Evolutionary conservation across 2,797 vertebrate species (phyloP).

Genomic region (Cygnus olor): DNA sequence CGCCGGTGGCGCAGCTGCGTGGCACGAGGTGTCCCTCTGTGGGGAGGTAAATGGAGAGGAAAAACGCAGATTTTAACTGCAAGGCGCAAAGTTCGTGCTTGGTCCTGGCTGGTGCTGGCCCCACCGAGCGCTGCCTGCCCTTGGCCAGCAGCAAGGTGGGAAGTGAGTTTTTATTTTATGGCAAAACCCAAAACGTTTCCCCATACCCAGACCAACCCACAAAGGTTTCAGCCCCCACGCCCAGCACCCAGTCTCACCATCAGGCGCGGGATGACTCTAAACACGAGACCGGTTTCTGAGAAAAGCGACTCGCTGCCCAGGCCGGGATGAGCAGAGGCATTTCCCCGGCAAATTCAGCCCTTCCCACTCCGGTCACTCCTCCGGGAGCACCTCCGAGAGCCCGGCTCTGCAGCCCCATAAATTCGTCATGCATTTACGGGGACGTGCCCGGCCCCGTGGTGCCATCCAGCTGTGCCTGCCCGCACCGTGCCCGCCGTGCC

Average conservation of each 20-base stretch:
- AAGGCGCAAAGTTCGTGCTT: background rate
- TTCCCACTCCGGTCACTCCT: background rate
- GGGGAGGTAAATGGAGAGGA: background rate
- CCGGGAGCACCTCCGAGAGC: background rate
- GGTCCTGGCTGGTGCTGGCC: background rate
- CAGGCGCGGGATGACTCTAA: background rate
- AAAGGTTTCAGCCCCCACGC: background rate
- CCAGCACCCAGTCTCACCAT: accelerated
- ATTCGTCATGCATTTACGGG: background rate
- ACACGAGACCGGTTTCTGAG: background rate
- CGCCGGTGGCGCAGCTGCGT: accelerated
- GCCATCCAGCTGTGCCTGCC: background rate
- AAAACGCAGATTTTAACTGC: background rate
- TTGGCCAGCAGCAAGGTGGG: accelerated
- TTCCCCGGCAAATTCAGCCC: background rate
- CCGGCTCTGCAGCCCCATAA: background rate
- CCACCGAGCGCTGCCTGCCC: too few species aligned
- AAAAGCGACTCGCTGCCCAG: accelerated
- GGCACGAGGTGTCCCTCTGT: background rate
- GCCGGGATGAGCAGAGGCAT: background rate
- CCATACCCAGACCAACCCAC: accelerated
- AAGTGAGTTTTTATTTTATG: background rate
- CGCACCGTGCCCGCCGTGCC: accelerated
- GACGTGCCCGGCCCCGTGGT: accelerated
- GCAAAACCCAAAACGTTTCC: background rate